Conservation (phyloP, 2,888 invertebrate genomes). For the Alloscopus bannaensis region DNA sequence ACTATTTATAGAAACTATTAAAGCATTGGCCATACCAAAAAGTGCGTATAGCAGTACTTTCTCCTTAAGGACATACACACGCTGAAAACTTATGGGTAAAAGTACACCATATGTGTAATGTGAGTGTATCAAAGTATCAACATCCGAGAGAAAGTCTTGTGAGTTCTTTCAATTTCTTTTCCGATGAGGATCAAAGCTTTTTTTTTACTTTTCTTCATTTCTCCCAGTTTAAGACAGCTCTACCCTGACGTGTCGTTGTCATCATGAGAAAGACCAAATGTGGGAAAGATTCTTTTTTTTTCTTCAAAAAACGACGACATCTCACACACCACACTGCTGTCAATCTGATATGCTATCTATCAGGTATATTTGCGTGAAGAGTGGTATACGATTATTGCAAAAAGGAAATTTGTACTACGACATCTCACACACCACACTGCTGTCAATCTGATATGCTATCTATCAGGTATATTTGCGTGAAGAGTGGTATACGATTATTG, state of each 20-base stretch:
- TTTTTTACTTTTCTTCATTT: conserved; percentile 32
- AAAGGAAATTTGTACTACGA: no score
- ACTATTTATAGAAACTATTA: no score
- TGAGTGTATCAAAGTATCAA: conserved; percentile 24
- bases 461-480: background rate
- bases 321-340: background rate
- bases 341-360: background rate
- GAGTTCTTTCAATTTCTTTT: conserved; percentile 48
- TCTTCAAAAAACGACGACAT: no score
- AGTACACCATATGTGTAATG: background rate
- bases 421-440: conserved; percentile 1
- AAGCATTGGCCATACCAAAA: no score
- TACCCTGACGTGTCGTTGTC: conserved; percentile 47
- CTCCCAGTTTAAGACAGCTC: conserved; percentile 11
- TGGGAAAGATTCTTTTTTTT: conserved; percentile 29
- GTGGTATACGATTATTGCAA: background rate
- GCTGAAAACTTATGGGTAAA: no score
- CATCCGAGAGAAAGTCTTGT: conserved; percentile 16
- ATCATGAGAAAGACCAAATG: conserved; percentile 32
- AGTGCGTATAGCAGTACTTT: no score
- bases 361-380: conserved; percentile 1
- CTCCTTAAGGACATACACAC: no score
- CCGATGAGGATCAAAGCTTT: conserved; percentile 42
- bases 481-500: background rate
- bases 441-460: background rate